These are phyloP conservation scores for Silurus meridionalis DNA, from an alignment of 2,113 vertebrate species.

Conservation along the genomic window DNA sequence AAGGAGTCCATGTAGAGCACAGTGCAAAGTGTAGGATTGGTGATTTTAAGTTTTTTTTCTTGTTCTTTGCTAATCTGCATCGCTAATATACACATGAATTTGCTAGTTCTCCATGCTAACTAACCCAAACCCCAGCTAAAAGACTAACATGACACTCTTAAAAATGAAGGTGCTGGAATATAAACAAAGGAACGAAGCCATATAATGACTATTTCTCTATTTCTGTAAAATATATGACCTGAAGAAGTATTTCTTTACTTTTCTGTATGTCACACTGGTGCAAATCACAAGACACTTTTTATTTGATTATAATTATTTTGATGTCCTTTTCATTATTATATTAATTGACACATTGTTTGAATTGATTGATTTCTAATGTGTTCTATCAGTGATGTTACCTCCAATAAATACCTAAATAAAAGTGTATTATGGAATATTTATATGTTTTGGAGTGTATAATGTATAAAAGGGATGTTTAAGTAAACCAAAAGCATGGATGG, in stretches of 20 bases:
- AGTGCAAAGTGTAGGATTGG: slow-evolving; percentile 17
- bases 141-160: neutral
- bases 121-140: neutral
- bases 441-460: neutral
- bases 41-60: neutral
- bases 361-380: neutral
- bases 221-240: neutral
- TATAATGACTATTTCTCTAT: neutral
- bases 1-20: slow-evolving; percentile 50
- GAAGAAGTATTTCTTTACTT: neutral
- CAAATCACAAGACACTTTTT: neutral
- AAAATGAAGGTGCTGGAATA: neutral
- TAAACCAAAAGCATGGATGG: neutral
- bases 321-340: neutral
- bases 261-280: neutral
- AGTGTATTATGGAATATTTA: neutral
- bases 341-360: neutral
- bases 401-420: neutral
- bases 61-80: neutral
- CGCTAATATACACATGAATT: neutral
- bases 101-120: neutral
- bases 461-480: neutral
- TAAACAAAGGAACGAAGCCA: neutral
- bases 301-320: neutral
- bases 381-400: neutral